Percentiles rank a stretch among this genome's conserved stretches.
These are phyloP conservation scores for Cnemophilus loriae DNA, from an alignment of 2,113 vertebrate genomes.

Conservation along the genomic window DNA sequence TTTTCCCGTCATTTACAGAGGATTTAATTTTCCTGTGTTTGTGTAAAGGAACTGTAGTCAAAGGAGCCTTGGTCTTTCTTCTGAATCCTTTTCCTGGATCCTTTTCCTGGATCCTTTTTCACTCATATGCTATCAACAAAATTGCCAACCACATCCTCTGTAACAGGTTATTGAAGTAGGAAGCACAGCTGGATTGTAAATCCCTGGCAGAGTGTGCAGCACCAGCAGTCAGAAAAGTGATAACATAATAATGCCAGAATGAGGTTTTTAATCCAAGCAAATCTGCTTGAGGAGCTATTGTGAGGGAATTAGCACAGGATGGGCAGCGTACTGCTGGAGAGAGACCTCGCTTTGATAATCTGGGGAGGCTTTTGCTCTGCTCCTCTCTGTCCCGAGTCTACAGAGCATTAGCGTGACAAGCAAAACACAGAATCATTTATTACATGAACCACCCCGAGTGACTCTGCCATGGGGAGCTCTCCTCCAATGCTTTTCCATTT, in stretches of 20 bases:
- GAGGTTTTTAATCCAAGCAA: conserved; percentile 32
- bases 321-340: not conserved
- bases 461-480: not conserved
- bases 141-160: not conserved
- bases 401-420: not conserved
- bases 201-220: not conserved
- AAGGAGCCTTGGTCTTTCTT: not conserved
- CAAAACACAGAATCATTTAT: not conserved
- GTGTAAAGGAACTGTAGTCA: not conserved
- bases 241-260: not conserved
- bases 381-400: not conserved
- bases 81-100: not conserved
- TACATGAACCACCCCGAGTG: not conserved
- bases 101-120: not conserved
- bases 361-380: not conserved
- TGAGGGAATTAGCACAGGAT: conserved; percentile 14
- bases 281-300: conserved; percentile 27
- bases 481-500: not conserved
- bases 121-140: not conserved
- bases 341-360: not conserved
- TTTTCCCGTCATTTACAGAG: not conserved
- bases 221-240: not conserved
- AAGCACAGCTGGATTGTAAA: conserved; percentile 23
- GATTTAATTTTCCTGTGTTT: conserved; percentile 13
- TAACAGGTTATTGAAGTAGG: not conserved